These are phyloP conservation scores for Corythornis madagascariensis DNA, from an alignment of 2,113 vertebrate genomes.

Conservation along the genomic window DNA sequence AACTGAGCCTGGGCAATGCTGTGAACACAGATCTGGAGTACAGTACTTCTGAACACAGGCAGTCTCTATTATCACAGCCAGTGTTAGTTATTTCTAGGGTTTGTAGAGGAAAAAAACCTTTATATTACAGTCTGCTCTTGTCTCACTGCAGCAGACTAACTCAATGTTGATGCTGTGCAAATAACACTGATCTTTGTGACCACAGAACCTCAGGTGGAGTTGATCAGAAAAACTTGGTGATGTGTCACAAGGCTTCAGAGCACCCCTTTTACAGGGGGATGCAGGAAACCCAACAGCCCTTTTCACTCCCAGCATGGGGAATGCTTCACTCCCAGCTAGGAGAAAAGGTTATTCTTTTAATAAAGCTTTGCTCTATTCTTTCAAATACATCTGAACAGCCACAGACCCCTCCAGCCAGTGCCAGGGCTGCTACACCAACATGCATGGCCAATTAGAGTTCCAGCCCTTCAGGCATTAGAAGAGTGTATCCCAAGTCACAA, in stretches of 20 bases:
- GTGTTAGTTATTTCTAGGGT: not conserved
- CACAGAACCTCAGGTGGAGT: not conserved
- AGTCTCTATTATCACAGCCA: not conserved
- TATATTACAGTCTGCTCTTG: not conserved
- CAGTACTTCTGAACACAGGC: not conserved
- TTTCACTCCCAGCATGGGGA: not conserved
- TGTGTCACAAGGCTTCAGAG: not conserved
- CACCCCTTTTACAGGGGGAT: not conserved
- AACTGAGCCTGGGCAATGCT: conserved; percentile 1
- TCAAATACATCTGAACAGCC: not conserved
- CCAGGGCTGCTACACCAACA: not conserved
- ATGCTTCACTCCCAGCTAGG: not conserved
- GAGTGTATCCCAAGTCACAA: not conserved
- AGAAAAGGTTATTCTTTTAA: not conserved
- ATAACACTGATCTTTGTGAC: not conserved
- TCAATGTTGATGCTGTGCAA: conserved; percentile 19
- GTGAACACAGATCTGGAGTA: not conserved
- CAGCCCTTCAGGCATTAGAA: not conserved
- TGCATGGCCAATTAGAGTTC: not conserved
- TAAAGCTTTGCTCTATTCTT: not conserved
- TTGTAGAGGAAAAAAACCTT: not conserved
- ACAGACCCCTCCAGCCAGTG: not conserved
- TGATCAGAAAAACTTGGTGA: not conserved
- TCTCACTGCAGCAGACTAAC: conserved; percentile 9
- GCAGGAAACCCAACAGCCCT: not conserved